Evolutionary conservation across 2,797 vertebrate species (phyloP).

Genomic region (Lophotriccus pileatus): DNA sequence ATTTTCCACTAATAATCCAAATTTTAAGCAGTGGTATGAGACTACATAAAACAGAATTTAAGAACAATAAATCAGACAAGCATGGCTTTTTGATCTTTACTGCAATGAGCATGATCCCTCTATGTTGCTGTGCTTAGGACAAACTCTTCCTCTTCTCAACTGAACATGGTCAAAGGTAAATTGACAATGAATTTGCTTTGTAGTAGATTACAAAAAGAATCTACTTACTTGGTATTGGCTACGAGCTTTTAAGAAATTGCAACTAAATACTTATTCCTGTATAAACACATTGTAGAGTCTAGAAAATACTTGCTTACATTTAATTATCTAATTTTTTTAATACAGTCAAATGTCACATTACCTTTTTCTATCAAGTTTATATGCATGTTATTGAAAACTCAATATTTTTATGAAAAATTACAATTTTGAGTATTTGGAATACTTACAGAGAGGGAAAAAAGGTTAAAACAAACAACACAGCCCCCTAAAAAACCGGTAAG

Average conservation of each 20-base stretch:
- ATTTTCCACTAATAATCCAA: background rate
- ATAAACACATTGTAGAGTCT: background rate
- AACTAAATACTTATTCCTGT: background rate
- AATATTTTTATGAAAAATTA: background rate
- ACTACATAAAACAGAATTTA: background rate
- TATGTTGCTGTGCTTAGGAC: background rate
- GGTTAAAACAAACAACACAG: background rate
- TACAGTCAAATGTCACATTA: background rate
- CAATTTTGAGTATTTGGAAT: background rate
- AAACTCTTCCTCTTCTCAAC: background rate
- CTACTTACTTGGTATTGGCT: background rate
- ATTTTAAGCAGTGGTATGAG: background rate
- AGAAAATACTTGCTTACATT: background rate
- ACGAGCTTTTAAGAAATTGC: background rate
- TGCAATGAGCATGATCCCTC: background rate
- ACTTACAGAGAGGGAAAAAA: background rate
- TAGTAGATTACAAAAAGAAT: background rate
- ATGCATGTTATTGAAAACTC: background rate
- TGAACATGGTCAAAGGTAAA: background rate
- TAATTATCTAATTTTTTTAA: background rate
- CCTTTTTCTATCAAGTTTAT: background rate
- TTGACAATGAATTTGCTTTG: background rate
- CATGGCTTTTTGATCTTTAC: background rate
- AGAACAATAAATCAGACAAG: background rate
- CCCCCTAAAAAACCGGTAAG: background rate